Percentiles rank a stretch among this genome's conserved stretches.
Conservation (phyloP, 2,113 vertebrate genomes). For the Anolis carolinensis region DNA sequence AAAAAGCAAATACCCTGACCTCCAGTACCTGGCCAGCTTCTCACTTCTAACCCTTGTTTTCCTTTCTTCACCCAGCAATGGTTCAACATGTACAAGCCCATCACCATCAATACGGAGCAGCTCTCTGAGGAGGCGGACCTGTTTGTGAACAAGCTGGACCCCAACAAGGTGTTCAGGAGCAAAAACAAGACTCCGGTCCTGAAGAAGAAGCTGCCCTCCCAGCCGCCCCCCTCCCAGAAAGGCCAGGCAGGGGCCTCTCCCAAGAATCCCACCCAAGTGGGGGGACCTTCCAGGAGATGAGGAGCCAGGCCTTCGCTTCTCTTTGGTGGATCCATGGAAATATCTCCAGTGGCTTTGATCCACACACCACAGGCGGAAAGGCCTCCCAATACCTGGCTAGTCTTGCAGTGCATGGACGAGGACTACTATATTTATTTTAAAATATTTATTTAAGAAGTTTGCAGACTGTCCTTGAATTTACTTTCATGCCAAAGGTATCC, state of each 20-base stretch:
- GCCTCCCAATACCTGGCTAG: not conserved
- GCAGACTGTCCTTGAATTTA: not conserved
- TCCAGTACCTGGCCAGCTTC: too few species aligned
- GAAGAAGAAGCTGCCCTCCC: constrained; percentile 84
- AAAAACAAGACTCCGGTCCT: constrained; percentile 84
- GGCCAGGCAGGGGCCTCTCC: constrained; percentile 57
- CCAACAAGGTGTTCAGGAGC: constrained; percentile 87
- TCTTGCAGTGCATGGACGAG: constrained; percentile 28
- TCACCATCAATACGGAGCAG: constrained; percentile 80
- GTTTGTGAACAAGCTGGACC: constrained; percentile 91
- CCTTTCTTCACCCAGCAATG: constrained; percentile 83
- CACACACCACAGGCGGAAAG: constrained; percentile 20
- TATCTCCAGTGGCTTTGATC: not conserved
- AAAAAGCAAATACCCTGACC: too few species aligned
- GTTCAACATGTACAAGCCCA: constrained; percentile 94
- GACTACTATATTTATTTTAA: constrained; percentile 15
- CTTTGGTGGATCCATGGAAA: not conserved
- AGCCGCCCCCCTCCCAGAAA: constrained; percentile 70
- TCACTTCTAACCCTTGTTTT: constrained; percentile 31
- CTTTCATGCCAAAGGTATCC: not conserved
- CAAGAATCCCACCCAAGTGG: constrained; percentile 63
- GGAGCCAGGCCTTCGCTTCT: not conserved
- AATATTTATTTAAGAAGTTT: constrained; percentile 14
- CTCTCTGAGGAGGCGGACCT: constrained; percentile 79
- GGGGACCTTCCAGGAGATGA: constrained; percentile 66